These are phyloP conservation scores for Percopsis transmontana DNA, from an alignment of 2,113 vertebrate genomes.

Conservation along the genomic window DNA sequence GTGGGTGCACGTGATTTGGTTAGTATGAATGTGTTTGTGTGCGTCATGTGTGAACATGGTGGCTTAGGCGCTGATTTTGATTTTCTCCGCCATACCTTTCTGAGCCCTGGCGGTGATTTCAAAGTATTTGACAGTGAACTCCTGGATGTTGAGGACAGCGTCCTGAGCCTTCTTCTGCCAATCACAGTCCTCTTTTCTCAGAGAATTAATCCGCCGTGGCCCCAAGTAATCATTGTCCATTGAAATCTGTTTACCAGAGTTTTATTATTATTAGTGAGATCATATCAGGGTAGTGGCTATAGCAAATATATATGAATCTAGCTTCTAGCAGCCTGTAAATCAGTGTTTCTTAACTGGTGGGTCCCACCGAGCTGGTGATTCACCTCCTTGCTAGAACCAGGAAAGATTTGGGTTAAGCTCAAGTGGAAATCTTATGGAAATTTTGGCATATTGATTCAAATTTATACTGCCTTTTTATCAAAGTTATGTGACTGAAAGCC, in stretches of 20 bases:
- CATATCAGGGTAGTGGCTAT: neutral
- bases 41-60: neutral
- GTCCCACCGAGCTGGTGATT: no score
- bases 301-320: neutral
- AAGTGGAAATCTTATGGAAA: no score
- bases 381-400: no score
- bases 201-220: constrained; percentile 90
- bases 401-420: no score
- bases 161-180: constrained; percentile 97
- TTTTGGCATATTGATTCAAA: no score
- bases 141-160: constrained; percentile 94
- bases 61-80: constrained; percentile 7
- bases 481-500: no score
- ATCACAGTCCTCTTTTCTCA: constrained; percentile 93
- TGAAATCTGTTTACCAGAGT: constrained; percentile 82
- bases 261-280: constrained; percentile 6
- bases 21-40: neutral
- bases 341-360: neutral
- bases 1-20: neutral
- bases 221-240: constrained; percentile 96
- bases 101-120: constrained; percentile 96
- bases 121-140: constrained; percentile 98
- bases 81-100: constrained; percentile 83
- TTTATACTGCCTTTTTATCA: no score
- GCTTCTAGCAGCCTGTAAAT: no score